Conservation (phyloP, 1,140 invertebrate species). For the Agrilus planipennis region DNA sequence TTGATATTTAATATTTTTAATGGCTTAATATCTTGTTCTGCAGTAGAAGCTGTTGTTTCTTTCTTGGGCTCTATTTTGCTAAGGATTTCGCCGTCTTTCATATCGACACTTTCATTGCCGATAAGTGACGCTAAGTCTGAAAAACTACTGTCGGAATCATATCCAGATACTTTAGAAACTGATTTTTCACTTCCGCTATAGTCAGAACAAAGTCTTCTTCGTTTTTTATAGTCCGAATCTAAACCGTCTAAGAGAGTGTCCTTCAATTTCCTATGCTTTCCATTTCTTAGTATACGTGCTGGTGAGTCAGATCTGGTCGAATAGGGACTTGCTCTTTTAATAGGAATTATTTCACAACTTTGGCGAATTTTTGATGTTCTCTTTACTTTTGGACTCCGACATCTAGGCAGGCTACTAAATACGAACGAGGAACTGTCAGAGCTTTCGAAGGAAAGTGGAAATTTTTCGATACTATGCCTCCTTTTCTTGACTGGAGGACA, state of each 20-base stretch:
- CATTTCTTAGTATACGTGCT: slow-evolving; percentile 47
- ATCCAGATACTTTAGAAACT: slow-evolving; percentile 38
- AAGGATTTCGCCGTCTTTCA: slow-evolving; percentile 30
- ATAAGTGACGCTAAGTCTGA: slow-evolving; percentile 38
- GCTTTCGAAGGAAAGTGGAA: slow-evolving; percentile 18
- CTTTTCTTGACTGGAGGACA: slow-evolving; percentile 18
- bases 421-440: slow-evolving; percentile 10
- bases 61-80: no score
- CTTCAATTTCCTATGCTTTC: slow-evolving; percentile 46
- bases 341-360: slow-evolving; percentile 28
- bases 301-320: slow-evolving; percentile 41
- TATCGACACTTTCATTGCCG: slow-evolving; percentile 34
- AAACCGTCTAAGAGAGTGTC: slow-evolving; percentile 38
- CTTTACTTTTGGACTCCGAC: slow-evolving; percentile 22
- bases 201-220: slow-evolving; percentile 44
- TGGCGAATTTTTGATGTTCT: slow-evolving; percentile 13
- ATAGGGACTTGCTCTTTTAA: slow-evolving; percentile 38
- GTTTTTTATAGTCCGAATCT: slow-evolving; percentile 39
- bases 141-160: slow-evolving; percentile 49
- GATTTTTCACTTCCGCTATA: slow-evolving; percentile 40
- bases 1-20: no score
- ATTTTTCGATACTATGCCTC: slow-evolving; percentile 32
- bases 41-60: no score
- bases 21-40: no score
- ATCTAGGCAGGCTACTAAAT: slow-evolving; percentile 21